phyloP scores from a whole-genome alignment of 2,888 invertebrate genomes.

The Boloria euphrosyne region DNA sequence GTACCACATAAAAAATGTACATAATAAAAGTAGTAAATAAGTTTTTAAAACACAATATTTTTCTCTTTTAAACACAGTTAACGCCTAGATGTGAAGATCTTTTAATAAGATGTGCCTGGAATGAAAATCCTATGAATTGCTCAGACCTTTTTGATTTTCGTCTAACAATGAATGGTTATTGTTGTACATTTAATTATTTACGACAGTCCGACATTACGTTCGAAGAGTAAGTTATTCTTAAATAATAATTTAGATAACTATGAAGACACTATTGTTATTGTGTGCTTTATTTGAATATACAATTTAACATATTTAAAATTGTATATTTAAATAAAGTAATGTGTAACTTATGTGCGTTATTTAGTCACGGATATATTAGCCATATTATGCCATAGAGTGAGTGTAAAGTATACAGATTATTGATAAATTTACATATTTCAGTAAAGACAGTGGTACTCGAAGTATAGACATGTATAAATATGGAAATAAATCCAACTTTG shows the following conservation, averaged over 20 bases:
- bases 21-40: no score
- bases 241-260: no score
- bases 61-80: conserved; percentile 54
- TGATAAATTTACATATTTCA: conserved; percentile 41
- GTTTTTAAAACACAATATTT: neutral
- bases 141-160: conserved; percentile 76
- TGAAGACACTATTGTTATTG: no score
- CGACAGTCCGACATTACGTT: conserved; percentile 65
- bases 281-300: no score
- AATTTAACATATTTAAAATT: no score
- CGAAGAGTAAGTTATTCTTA: conserved; percentile 54
- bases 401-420: no score
- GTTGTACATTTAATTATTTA: conserved; percentile 83
- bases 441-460: conserved; percentile 46
- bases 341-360: no score
- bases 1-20: no score
- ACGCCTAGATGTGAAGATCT: conserved; percentile 76
- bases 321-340: no score
- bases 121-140: conserved; percentile 66
- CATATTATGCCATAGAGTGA: no score
- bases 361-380: no score
- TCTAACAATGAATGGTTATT: conserved; percentile 83
- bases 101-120: conserved; percentile 77
- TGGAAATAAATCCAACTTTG: conserved; percentile 72
- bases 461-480: conserved; percentile 66